Percentiles rank a stretch among this genome's conserved stretches.
phyloP scores from a whole-genome alignment of 1,140 invertebrate genomes.

The Dysdera silvatica region DNA sequence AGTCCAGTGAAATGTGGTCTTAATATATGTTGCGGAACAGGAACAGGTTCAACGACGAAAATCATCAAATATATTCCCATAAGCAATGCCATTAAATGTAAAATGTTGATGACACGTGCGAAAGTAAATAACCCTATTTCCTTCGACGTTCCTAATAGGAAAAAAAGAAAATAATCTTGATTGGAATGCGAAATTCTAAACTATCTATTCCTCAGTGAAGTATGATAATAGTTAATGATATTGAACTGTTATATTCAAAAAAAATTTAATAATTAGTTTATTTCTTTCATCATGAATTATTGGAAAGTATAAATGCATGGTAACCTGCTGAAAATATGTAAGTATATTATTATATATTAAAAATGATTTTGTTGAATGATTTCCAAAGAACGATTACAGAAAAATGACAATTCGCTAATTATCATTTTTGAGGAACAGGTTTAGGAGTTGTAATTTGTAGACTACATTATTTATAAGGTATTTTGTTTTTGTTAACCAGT shows the following conservation, averaged over 20 bases:
- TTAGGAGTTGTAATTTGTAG: too few species aligned
- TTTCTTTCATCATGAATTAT: neutral
- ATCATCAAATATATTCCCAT: constrained; percentile 26
- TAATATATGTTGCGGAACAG: constrained; percentile 9
- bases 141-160: constrained; percentile 14
- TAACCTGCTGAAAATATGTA: neutral
- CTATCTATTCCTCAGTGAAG: neutral
- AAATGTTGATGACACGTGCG: constrained; percentile 2
- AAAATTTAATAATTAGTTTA: neutral
- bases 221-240: neutral
- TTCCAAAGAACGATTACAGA: too few species aligned
- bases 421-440: too few species aligned
- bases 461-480: too few species aligned
- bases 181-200: neutral
- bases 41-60: constrained; percentile 24
- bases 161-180: neutral
- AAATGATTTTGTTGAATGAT: too few species aligned
- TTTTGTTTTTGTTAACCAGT: too few species aligned
- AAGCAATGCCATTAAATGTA: constrained; percentile 18
- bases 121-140: constrained; percentile 14
- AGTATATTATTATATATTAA: too few species aligned
- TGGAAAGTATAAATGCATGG: neutral
- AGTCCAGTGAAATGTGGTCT: constrained; percentile 16
- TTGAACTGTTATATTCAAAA: neutral
- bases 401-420: too few species aligned